A percentile compares a stretch with the other conserved stretches of the same genome.
Evolutionary conservation across 2,797 vertebrate genomes (phyloP).

Genomic region (Poecile montanus): DNA sequence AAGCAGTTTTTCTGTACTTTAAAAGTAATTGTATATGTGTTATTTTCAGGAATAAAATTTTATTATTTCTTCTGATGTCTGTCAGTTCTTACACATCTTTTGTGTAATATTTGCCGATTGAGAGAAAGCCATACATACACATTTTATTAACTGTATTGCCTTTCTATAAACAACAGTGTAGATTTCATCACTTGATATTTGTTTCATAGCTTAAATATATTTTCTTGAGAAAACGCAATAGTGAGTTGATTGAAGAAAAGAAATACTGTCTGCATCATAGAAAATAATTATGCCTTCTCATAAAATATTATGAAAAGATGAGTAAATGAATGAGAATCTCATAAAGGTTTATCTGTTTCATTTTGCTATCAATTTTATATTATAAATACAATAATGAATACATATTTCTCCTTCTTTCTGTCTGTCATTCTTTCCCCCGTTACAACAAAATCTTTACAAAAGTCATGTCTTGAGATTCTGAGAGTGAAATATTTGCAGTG

Average conservation of each 20-base stretch:
- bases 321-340: not conserved
- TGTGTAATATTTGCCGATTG: not conserved
- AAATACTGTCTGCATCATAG: not conserved
- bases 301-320: not conserved
- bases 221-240: slow-evolving; percentile 2
- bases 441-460: not conserved
- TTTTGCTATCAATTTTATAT: not conserved
- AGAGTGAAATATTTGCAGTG: not conserved
- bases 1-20: not conserved
- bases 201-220: not conserved
- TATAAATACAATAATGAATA: not conserved
- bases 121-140: not conserved
- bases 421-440: not conserved
- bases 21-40: not conserved
- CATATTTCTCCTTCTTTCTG: not conserved
- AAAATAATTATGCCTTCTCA: slow-evolving; percentile 13
- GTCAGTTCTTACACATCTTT: not conserved
- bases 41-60: not conserved
- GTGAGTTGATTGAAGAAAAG: not conserved
- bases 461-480: not conserved
- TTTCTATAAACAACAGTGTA: not conserved
- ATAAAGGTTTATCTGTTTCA: not conserved
- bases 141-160: not conserved
- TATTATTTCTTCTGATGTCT: not conserved
- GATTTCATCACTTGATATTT: slow-evolving; percentile 6